Evolutionary conservation across 1,140 invertebrate genomes (phyloP).

Genomic region (Hydropsyche tenuis): DNA sequence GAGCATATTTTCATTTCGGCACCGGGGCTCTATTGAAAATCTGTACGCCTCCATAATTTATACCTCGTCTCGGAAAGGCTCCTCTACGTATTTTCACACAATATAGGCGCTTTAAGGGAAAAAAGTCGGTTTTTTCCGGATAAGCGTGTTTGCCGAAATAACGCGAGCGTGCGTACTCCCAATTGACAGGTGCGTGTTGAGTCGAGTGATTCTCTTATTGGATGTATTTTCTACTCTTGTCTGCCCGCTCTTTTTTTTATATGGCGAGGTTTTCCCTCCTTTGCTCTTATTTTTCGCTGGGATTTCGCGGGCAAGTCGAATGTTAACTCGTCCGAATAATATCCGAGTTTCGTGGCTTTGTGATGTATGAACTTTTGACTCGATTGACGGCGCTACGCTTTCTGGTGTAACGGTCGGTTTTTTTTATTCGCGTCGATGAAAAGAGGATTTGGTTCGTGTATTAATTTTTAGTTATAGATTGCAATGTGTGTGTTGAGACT

Average conservation of each 20-base stretch:
- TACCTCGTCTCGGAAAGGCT: neutral
- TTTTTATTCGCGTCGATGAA: too few species aligned
- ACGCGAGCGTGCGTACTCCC: conserved; percentile 11
- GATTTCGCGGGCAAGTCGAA: neutral
- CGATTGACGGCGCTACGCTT: too few species aligned
- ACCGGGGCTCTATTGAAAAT: conserved; percentile 7
- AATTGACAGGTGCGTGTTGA: conserved; percentile 8
- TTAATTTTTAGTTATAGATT: too few species aligned
- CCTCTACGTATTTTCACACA: neutral
- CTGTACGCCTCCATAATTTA: conserved; percentile 19
- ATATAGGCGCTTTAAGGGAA: neutral
- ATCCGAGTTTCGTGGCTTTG: too few species aligned
- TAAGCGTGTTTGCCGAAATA: conserved; percentile 12
- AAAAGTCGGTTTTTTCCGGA: conserved; percentile 10
- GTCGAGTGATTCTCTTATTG: conserved; percentile 20
- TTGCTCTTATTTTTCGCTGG: too few species aligned
- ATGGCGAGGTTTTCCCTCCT: too few species aligned
- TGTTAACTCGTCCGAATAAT: neutral
- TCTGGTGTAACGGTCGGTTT: too few species aligned
- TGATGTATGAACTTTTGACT: too few species aligned
- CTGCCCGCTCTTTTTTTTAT: too few species aligned
- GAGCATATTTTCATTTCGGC: conserved; percentile 17
- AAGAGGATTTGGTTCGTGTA: too few species aligned
- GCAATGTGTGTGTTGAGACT: too few species aligned
- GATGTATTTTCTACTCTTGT: conserved; percentile 2